Evolutionary conservation across 2,888 invertebrate species (phyloP), one percentile per base, ranked within the genome.

Genomic region (Apamea anceps): DNA sequence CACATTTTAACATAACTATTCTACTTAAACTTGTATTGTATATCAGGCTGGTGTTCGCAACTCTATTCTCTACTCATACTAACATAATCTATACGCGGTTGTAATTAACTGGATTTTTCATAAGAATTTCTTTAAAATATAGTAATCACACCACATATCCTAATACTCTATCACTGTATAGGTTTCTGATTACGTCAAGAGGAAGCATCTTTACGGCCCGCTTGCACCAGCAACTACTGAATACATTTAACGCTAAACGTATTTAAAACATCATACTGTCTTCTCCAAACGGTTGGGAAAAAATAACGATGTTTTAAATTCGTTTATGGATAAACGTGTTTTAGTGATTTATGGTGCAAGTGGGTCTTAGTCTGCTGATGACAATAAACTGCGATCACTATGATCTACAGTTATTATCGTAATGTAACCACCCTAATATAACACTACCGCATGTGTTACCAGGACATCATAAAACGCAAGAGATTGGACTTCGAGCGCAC

Each of bases 401-500:
- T 54, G 25, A 51, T 15, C 8, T 32, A 51, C 8, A 13, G 10
- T 71, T 37, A 32, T 37, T n/a, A 21, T 37, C 7, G 21, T 72
- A 32, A 32, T 25, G 25, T 51, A 71, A 15, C 15, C 28, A 28
- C 13, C 21, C 21, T 28, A 70, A 25, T 25, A 32, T 10, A 25
- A 10, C 25, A 51, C 21, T 37, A 63, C 54, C 21, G 25, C 28
- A 25, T 66, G 8, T 63, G 13, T 79, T 81, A 65, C 65, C 89
- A 98, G 98, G 97, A 98, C 91, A 97, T 97, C 79, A 97, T 98
- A 91, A 96, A 97, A 81, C 97, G 97, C 82, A 97, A 98, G 87
- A 97, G 98, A 88, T 95, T 96, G 77, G 98, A 98, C 73, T 98
- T 98, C 94, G 97, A 98, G 91, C 98, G 98, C 89, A 98, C 98